Base-by-base conservation (phyloP, 2,113 vertebrate genomes). In the Corvus hawaiiensis region DNA sequence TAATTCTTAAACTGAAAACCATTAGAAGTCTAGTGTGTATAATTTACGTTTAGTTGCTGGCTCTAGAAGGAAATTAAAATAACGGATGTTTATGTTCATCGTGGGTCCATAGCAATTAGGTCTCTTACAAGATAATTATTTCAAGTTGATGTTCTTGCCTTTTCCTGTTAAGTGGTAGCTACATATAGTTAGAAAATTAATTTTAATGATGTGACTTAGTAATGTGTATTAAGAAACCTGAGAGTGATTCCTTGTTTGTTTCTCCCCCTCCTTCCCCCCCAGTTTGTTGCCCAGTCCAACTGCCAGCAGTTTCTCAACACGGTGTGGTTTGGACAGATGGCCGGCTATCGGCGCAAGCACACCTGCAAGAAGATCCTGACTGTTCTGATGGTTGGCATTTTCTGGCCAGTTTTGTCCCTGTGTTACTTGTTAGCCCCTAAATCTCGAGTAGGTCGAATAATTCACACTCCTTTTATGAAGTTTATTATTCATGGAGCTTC, bases 301-400 rank as follows among this genome's bases (percentile, higher is more conserved):
- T 99, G 99, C 97, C 99, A 99, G 95, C 99, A 99, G 98, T 99
- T 99, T 95, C 98, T 99, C 71, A 99, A 99, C 98, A 99, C 99
- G 0, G 99, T 99, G 72, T 99, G 99, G 99, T 99, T 99, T 26
- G 99, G 99, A 66, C 99, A 99, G 97, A 99, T 99, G 98, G 99
- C 99, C n/a, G 99, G 99, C 94, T 99, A 99, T 83, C 98, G 99
- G 22, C 98, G 99, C 76, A 99, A 99, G 92, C 99, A 99, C 97
- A 99, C 99, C 8, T 99, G 99, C 96, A 98, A 99, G 90, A 99
- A 99, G 98, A 99, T 99, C 96, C 97, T 98, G 93, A 99, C 98
- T 11, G 99, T 99, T 89, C 97, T 99, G 95, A 98, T 97, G 62
- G 99, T 99, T 94, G 99, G 98, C 10, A 85, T 99, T 92, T 98